These are phyloP conservation scores for Pogonognathellus flavescens DNA, from an alignment of 1,140 invertebrate species.

Conservation along the genomic window DNA sequence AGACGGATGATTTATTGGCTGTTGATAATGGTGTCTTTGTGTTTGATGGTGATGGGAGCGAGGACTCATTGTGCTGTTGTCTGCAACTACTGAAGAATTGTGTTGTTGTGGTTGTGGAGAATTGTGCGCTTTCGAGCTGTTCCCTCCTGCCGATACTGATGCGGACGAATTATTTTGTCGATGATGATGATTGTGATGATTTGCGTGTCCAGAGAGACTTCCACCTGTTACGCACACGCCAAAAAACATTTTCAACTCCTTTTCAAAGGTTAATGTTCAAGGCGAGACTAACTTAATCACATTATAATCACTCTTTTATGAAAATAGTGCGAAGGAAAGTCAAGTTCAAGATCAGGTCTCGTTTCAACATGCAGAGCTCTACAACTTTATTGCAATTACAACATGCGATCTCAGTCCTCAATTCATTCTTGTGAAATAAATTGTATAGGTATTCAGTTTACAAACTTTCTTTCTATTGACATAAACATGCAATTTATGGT, in stretches of 20 bases:
- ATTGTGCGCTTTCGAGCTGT: neutral
- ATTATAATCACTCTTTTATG: too few species aligned
- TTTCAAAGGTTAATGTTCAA: too few species aligned
- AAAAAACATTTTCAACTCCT: neutral
- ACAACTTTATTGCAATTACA: too few species aligned
- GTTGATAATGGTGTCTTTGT: neutral
- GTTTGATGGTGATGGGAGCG: neutral
- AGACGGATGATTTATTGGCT: neutral
- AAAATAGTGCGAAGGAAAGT: neutral
- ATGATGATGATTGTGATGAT: neutral
- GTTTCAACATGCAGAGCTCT: too few species aligned
- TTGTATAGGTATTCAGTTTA: too few species aligned
- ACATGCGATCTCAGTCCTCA: neutral
- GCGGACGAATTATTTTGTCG: neutral
- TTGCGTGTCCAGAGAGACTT: neutral
- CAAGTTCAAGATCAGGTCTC: neutral
- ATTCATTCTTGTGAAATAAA: too few species aligned
- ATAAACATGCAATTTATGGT: too few species aligned
- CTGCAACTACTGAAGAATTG: neutral
- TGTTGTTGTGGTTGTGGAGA: neutral
- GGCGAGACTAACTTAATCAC: too few species aligned
- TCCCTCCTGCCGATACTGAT: neutral
- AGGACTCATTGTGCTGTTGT: neutral
- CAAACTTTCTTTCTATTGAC: too few species aligned
- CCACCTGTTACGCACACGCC: neutral